phyloP scores from a whole-genome alignment of 1,140 invertebrate genomes.

The Lasioglossum baleicum region DNA sequence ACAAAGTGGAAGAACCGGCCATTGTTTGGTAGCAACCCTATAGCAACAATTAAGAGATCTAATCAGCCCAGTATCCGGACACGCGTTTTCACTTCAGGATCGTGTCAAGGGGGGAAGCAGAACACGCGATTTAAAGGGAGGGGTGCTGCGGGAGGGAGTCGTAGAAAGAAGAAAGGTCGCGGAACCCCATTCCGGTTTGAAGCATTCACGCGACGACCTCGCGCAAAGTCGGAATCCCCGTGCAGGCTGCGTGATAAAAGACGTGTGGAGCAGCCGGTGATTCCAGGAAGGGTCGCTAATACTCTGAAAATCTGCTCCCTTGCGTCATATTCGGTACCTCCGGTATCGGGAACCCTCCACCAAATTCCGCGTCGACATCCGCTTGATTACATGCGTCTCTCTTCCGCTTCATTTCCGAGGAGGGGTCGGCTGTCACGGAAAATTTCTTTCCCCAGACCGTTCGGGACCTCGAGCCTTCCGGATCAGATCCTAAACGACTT shows the following conservation, averaged over 20 bases:
- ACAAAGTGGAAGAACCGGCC: too few relatives aligned
- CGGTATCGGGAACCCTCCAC: slow-evolving; percentile 19
- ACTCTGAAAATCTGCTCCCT: slow-evolving; percentile 57
- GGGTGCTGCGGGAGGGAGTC: not conserved
- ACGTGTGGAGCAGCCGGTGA: slow-evolving; percentile 23
- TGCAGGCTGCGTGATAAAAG: slow-evolving; percentile 13
- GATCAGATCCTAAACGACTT: slow-evolving; percentile 5
- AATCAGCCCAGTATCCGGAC: not conserved
- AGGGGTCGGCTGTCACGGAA: not conserved
- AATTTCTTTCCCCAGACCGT: slow-evolving; percentile 5
- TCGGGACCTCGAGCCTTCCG: not conserved
- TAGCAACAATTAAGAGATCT: not conserved
- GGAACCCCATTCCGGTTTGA: slow-evolving; percentile 7
- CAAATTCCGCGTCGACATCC: slow-evolving; percentile 43
- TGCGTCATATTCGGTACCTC: slow-evolving; percentile 10
- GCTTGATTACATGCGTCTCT: slow-evolving; percentile 41
- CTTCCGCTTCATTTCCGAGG: slow-evolving; percentile 40
- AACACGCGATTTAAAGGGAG: not conserved
- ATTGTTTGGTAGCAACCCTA: not conserved
- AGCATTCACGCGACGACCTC: slow-evolving; percentile 7
- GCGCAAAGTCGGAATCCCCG: slow-evolving; percentile 46
- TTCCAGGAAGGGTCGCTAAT: slow-evolving; percentile 58
- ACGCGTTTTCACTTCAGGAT: not conserved
- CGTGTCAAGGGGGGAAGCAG: not conserved
- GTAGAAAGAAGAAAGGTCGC: not conserved